Evolutionary conservation across 2,888 invertebrate genomes (phyloP).

Genomic region (Euproctis similis): DNA sequence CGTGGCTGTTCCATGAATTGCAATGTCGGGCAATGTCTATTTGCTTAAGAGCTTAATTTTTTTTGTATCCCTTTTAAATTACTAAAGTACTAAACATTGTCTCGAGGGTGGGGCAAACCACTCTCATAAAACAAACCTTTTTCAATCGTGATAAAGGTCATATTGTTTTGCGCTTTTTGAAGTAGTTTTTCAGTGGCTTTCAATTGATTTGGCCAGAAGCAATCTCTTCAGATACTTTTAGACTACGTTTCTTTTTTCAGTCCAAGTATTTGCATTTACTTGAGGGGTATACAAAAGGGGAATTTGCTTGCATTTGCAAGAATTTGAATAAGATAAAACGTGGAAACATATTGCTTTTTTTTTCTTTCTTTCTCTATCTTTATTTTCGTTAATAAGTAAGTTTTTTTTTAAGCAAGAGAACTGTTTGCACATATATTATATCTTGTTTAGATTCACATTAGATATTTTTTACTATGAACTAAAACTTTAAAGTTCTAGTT

Average conservation of each 20-base stretch:
- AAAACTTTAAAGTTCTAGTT: too few relatives aligned
- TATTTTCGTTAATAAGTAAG: conserved; percentile 17
- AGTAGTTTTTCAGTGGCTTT: conserved; percentile 29
- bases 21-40: too few relatives aligned
- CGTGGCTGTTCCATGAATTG: too few relatives aligned
- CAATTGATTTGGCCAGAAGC: conserved; percentile 52
- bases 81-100: conserved; percentile 5
- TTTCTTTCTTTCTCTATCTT: too few relatives aligned
- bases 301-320: conserved; percentile 50
- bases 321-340: conserved; percentile 36
- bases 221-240: conserved; percentile 50
- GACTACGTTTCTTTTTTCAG: conserved; percentile 43
- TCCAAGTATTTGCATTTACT: conserved; percentile 55
- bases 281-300: conserved; percentile 45
- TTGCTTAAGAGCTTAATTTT: conserved; percentile 1
- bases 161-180: conserved; percentile 8
- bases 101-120: conserved; percentile 6
- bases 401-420: too few relatives aligned
- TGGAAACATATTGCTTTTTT: conserved; percentile 31
- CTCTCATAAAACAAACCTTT: conserved; percentile 3
- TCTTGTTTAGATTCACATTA: too few relatives aligned
- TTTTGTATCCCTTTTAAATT: neutral
- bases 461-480: too few relatives aligned
- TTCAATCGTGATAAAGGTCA: conserved; percentile 10
- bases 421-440: too few relatives aligned